A percentile compares a stretch with the other conserved stretches of the same genome.
phyloP scores from a whole-genome alignment of 2,888 invertebrate species.

The Drosophila picticornis region DNA sequence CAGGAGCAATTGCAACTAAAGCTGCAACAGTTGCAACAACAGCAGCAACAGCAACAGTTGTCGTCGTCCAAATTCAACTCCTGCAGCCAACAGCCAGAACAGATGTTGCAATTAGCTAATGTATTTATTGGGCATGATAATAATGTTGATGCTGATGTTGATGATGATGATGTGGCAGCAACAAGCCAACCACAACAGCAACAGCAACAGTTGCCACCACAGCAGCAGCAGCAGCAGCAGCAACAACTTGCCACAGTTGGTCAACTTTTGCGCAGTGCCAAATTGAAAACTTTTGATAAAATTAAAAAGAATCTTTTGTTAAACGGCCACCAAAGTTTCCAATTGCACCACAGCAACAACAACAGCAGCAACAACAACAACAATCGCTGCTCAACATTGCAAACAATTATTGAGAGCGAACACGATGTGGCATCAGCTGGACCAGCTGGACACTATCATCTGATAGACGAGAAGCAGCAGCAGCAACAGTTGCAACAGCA shows the following conservation, averaged over 20 bases:
- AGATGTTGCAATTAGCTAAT: conserved; percentile 76
- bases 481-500: conserved; percentile 13
- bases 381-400: conserved; percentile 64
- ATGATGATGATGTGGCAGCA: conserved; percentile 59
- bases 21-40: conserved; percentile 84
- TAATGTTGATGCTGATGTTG: conserved; percentile 62
- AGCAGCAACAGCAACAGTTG: conserved; percentile 49
- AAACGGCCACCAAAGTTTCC: conserved; percentile 74
- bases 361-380: conserved; percentile 28
- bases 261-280: conserved; percentile 82
- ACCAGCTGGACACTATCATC: conserved; percentile 80
- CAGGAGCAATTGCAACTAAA: conserved; percentile 79
- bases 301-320: conserved; percentile 82
- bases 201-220: conserved; percentile 8
- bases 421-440: conserved; percentile 80
- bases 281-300: conserved; percentile 83
- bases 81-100: conserved; percentile 84
- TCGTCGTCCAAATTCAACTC: conserved; percentile 60
- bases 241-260: conserved; percentile 68
- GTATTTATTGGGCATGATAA: conserved; percentile 65
- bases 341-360: conserved; percentile 24
- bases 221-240: conserved; percentile 33
- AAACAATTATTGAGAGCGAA: conserved; percentile 83
- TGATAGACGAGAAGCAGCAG: conserved; percentile 81
- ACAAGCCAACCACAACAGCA: conserved; percentile 29